Evolutionary conservation across 2,113 vertebrate genomes (phyloP).

Genomic region (Pipra filicauda): DNA sequence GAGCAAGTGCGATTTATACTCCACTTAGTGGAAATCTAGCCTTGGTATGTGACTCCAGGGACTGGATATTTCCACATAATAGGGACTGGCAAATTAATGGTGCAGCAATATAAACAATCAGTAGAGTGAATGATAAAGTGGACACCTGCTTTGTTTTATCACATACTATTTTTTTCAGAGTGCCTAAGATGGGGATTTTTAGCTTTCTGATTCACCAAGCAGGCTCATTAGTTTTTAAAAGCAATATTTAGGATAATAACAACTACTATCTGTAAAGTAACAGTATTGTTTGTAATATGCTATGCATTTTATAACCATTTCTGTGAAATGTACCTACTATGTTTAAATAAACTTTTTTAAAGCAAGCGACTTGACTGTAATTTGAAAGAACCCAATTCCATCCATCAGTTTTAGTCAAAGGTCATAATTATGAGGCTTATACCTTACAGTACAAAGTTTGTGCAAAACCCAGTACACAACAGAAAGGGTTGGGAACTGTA

Average conservation of each 20-base stretch:
- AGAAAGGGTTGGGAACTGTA: background rate
- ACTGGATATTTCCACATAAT: background rate
- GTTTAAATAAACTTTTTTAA: slow-evolving; percentile 70
- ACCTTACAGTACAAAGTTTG: background rate
- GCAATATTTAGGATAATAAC: slow-evolving; percentile 59
- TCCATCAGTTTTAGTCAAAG: background rate
- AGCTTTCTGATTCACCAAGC: slow-evolving; percentile 46
- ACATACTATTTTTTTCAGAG: background rate
- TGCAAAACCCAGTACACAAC: background rate
- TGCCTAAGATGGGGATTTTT: slow-evolving; percentile 59
- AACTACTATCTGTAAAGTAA: slow-evolving; percentile 42
- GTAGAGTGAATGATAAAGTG: background rate
- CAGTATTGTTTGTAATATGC: slow-evolving; percentile 64
- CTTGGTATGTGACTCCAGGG: background rate
- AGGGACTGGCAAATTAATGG: background rate
- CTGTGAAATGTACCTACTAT: slow-evolving; percentile 81
- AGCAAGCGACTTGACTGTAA: background rate
- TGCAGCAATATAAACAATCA: background rate
- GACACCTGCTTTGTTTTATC: background rate
- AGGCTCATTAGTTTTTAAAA: slow-evolving; percentile 51
- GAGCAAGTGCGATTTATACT: background rate
- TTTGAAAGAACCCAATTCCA: background rate
- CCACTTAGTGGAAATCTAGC: background rate
- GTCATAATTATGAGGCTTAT: background rate
- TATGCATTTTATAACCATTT: slow-evolving; percentile 80